Percentiles rank a stretch among this genome's conserved stretches.
Evolutionary conservation across 2,113 vertebrate species (phyloP).

Genomic region (Elephantulus edwardii): DNA sequence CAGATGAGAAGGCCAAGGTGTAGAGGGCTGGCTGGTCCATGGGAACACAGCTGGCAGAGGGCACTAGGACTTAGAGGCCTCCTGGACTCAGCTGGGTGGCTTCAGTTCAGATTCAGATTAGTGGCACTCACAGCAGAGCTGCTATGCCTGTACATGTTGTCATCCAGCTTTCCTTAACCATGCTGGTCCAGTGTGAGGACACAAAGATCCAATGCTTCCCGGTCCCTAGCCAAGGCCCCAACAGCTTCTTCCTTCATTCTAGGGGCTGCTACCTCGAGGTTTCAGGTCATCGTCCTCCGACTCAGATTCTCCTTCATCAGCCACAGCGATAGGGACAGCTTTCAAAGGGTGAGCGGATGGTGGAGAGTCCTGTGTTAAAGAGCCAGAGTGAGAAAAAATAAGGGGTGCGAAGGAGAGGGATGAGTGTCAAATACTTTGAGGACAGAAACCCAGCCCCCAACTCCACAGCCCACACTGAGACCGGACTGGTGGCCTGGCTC

Average conservation of each 20-base stretch:
- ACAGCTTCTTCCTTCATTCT: rapidly evolving
- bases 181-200: rapidly evolving
- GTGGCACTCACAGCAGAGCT: neutral
- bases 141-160: neutral
- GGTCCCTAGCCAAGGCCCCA: rapidly evolving
- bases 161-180: rapidly evolving
- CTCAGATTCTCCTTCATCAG: conserved; percentile 95
- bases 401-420: neutral
- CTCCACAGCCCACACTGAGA: rapidly evolving
- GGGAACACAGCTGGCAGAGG: rapidly evolving
- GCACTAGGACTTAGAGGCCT: neutral
- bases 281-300: conserved; percentile 97
- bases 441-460: neutral
- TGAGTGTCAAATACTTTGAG: neutral
- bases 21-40: too few species aligned
- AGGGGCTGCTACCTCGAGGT: conserved; percentile 90
- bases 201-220: neutral
- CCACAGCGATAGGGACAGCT: conserved; percentile 95
- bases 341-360: conserved; percentile 87
- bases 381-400: neutral
- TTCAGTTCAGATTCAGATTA: neutral
- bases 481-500: too few species aligned
- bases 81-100: neutral
- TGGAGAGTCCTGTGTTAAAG: conserved; percentile 85
- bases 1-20: rapidly evolving